phyloP scores from a whole-genome alignment of 2,113 vertebrate species.

The Ptilorrhoa leucosticta region DNA sequence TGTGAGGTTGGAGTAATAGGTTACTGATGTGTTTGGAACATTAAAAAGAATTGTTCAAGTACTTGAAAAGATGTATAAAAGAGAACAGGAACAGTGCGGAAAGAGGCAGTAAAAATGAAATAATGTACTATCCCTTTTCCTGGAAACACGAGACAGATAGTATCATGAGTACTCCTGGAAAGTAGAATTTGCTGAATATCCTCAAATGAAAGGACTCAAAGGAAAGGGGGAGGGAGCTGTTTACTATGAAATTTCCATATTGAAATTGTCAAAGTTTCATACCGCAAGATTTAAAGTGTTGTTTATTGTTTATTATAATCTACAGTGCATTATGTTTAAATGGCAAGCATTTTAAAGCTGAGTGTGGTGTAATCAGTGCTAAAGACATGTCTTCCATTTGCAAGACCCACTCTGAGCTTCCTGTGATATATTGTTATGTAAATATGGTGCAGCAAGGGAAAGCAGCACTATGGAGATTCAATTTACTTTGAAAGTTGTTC shows the following conservation, averaged over 20 bases:
- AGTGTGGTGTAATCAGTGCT: conserved; percentile 55
- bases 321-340: conserved; percentile 32
- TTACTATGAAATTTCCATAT: conserved; percentile 49
- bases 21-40: background rate
- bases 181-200: conserved; percentile 23
- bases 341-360: conserved; percentile 38
- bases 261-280: conserved; percentile 40
- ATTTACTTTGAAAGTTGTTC: conserved; percentile 84
- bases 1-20: background rate
- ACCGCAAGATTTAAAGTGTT: background rate
- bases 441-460: conserved; percentile 72
- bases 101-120: background rate
- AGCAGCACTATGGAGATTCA: conserved; percentile 75
- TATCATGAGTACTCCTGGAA: background rate
- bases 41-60: background rate
- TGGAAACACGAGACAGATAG: background rate
- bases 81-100: background rate
- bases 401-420: conserved; percentile 70
- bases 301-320: conserved; percentile 43
- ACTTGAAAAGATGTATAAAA: background rate
- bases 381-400: conserved; percentile 65
- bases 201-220: background rate
- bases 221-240: background rate
- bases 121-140: background rate
- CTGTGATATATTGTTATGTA: conserved; percentile 81